Percentiles rank a stretch among this genome's conserved stretches.
Evolutionary conservation across 2,113 vertebrate species (phyloP).

Genomic region (Catagonus wagneri): DNA sequence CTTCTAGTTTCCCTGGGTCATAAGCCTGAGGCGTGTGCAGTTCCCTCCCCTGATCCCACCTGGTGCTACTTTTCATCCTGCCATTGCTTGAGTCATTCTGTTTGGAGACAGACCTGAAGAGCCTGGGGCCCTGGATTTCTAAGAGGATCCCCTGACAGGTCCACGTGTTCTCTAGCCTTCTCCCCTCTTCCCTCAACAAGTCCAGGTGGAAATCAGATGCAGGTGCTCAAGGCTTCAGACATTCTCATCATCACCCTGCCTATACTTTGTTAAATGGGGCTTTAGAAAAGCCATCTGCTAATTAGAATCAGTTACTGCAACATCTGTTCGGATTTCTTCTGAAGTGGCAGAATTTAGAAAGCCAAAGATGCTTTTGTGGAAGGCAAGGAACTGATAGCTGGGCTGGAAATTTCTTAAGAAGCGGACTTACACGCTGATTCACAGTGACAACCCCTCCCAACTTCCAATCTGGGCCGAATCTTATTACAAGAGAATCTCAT

Average conservation of each 20-base stretch:
- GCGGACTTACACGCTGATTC: constrained; percentile 50
- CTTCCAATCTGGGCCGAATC: neutral
- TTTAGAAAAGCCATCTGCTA: constrained; percentile 29
- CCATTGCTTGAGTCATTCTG: neutral
- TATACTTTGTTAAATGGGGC: constrained; percentile 25
- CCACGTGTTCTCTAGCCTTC: neutral
- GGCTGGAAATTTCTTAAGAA: constrained; percentile 83
- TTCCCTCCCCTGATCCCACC: neutral
- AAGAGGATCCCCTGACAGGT: neutral
- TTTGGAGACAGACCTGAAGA: neutral
- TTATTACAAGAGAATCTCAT: neutral
- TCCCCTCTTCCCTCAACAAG: neutral
- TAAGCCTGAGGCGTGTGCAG: neutral
- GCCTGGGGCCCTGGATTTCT: neutral
- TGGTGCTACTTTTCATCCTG: neutral
- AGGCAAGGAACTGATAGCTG: constrained; percentile 74
- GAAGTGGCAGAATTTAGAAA: constrained; percentile 77
- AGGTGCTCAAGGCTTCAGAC: constrained; percentile 23
- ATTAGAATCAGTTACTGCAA: constrained; percentile 74
- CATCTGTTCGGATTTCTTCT: constrained; percentile 79
- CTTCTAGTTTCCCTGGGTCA: neutral
- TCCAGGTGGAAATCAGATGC: constrained; percentile 11
- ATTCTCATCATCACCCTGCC: neutral
- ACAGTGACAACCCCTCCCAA: neutral
- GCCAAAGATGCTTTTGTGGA: constrained; percentile 76